phyloP scores from a whole-genome alignment of 2,797 vertebrate species.

The Microctenopoma lineatum region DNA sequence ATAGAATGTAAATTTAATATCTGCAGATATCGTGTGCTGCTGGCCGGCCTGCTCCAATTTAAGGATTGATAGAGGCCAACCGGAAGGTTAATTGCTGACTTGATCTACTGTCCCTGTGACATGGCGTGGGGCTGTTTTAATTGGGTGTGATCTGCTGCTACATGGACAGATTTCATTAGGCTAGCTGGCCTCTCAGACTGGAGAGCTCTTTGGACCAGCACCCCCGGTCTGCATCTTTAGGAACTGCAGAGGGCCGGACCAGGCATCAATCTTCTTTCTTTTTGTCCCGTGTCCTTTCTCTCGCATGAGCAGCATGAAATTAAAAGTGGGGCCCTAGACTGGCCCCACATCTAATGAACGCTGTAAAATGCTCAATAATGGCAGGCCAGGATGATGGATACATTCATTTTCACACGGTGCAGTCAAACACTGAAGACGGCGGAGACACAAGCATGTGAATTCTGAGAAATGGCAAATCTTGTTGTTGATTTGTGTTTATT shows the following conservation, averaged over 20 bases:
- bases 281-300: conserved; percentile 83
- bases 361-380: conserved; percentile 82
- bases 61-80: conserved; percentile 85
- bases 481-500: neutral
- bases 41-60: conserved; percentile 75
- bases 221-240: conserved; percentile 68
- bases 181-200: conserved; percentile 54
- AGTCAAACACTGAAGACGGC: conserved; percentile 40
- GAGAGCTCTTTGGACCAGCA: conserved; percentile 23
- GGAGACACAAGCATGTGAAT: conserved; percentile 23
- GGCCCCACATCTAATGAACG: conserved; percentile 75
- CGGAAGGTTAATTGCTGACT: conserved; percentile 86
- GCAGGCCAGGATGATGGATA: conserved; percentile 74
- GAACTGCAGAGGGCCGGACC: conserved; percentile 48
- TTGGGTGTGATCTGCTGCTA: conserved; percentile 83
- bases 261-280: conserved; percentile 79
- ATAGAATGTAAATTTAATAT: conserved; percentile 91
- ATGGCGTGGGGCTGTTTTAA: conserved; percentile 82
- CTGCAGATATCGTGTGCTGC: conserved; percentile 77
- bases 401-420: conserved; percentile 71
- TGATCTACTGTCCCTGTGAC: conserved; percentile 87
- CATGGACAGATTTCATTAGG: conserved; percentile 80
- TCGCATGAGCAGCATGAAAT: conserved; percentile 84
- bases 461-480: conserved; percentile 10
- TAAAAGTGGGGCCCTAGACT: conserved; percentile 80